A percentile compares a stretch with the other conserved stretches of the same genome.
These are phyloP conservation scores for Columba livia DNA, from an alignment of 2,113 vertebrate species.

Conservation along the genomic window DNA sequence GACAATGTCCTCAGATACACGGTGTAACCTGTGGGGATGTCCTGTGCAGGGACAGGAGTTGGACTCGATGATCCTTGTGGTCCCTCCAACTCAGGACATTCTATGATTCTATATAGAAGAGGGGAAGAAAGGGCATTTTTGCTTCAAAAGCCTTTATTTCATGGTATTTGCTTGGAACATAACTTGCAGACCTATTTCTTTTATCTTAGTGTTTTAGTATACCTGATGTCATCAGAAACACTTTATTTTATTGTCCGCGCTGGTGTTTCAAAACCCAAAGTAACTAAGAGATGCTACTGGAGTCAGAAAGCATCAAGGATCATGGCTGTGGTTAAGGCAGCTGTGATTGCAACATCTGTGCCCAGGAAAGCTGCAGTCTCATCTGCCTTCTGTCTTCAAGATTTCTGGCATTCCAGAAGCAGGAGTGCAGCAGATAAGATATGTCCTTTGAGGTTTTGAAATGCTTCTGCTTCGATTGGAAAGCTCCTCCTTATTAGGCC, in stretches of 20 bases:
- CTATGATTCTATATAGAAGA: background rate
- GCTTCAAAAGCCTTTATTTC: background rate
- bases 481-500: conserved; percentile 31
- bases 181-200: background rate
- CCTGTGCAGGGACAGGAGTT: too few relatives aligned
- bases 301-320: background rate
- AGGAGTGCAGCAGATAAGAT: conserved; percentile 24
- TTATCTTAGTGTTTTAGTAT: background rate
- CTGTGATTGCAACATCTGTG: conserved; percentile 10
- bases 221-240: background rate
- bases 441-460: conserved; percentile 20
- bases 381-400: conserved; percentile 11
- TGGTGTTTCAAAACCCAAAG: background rate
- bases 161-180: background rate
- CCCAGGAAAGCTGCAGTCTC: background rate
- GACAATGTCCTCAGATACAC: too few relatives aligned
- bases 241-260: background rate
- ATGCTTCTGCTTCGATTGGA: conserved; percentile 3
- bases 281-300: background rate
- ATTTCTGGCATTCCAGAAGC: conserved; percentile 36
- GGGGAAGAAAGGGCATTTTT: background rate
- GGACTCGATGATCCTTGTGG: too few relatives aligned
- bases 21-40: too few relatives aligned
- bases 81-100: too few relatives aligned
- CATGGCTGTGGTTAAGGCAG: background rate